Base-by-base conservation (phyloP, 2,888 invertebrate genomes). In the Ceriagrion tenellum region DNA sequence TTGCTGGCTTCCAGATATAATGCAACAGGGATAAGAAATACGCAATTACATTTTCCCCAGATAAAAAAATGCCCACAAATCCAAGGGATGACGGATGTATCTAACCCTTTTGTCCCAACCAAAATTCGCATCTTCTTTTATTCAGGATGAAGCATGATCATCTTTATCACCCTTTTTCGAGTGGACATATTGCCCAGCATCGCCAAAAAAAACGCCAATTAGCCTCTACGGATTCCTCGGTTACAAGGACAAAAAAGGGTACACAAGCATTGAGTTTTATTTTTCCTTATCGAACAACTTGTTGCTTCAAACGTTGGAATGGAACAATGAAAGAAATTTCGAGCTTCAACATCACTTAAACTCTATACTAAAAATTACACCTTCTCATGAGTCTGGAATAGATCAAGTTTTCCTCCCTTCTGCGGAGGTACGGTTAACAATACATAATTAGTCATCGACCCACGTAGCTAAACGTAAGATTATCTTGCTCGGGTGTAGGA, bases 171-270 rank as follows among this genome's bases (percentile, higher is more conserved):
- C 81, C 35, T 35, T 26, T 81, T 35, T 35, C 81, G 16, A 26
- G 81, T n/a, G 13, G 18, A 13, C 35, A 81, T 35, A 81, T 35
- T 35, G 81, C 81, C 81, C 12, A 16, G 30, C 30, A 13, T 12
- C 74, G 74, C 69, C 69, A 69, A 74, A 74, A 74, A 74, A 74
- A 74, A 69, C 26, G 35, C 35, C 81, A 81, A 81, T 81, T 81
- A 81, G 81, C 35, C 30, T 35, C 81, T 35, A 35, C 13, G 81
- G 18, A 35, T 81, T 13, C 35, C 81, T 93, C 47, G 47, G 26
- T 26, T 89, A 0, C 13, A 26, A 35, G 18, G 4, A 81, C 16
- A 35, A 81, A n/a, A 93, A 74, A 69, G 10, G 13, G 69, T 69
- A n/a, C 18, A 69, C 93, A 47, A 26, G 69, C 18, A 30, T 74